Evolutionary conservation across 2,113 vertebrate species (phyloP).

Genomic region (Alosa alosa): DNA sequence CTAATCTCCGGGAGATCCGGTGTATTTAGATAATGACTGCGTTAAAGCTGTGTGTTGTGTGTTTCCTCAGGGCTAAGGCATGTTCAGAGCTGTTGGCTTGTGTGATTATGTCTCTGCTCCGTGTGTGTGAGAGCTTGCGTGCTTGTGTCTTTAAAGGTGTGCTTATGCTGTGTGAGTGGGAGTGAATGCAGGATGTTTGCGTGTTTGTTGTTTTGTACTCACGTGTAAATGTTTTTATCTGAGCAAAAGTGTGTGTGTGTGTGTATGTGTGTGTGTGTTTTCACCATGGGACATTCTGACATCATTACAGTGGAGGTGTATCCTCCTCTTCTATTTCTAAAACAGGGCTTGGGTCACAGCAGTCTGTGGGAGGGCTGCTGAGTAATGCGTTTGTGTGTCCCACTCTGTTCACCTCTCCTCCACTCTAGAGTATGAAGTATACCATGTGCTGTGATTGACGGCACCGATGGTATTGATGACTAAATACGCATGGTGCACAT

Average conservation of each 20-base stretch:
- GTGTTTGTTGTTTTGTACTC: background rate
- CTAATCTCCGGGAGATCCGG: slow-evolving; percentile 11
- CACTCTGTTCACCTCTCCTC: slow-evolving; percentile 10
- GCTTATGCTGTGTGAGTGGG: slow-evolving; percentile 13
- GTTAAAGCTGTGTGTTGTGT: background rate
- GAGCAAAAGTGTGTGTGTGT: background rate
- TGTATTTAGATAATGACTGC: background rate
- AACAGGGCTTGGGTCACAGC: slow-evolving; percentile 30
- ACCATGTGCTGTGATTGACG: background rate
- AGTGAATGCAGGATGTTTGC: slow-evolving; percentile 1
- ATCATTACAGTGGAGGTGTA: slow-evolving; percentile 23
- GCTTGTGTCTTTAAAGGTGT: background rate
- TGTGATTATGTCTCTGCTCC: background rate
- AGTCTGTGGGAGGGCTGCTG: slow-evolving; percentile 33
- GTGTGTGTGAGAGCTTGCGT: background rate
- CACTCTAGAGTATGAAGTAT: slow-evolving; percentile 1
- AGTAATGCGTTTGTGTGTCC: slow-evolving; percentile 23
- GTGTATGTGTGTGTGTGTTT: slow-evolving; percentile 22
- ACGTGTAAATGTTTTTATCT: background rate
- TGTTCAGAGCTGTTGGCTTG: background rate
- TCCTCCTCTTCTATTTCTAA: slow-evolving; percentile 46
- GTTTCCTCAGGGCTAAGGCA: background rate
- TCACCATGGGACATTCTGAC: background rate
- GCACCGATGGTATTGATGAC: background rate
- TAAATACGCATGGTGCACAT: background rate